A percentile compares a stretch with the other conserved stretches of the same genome.
These are phyloP conservation scores for Podocnemis expansa DNA, from an alignment of 2,113 vertebrate species.

Conservation along the genomic window DNA sequence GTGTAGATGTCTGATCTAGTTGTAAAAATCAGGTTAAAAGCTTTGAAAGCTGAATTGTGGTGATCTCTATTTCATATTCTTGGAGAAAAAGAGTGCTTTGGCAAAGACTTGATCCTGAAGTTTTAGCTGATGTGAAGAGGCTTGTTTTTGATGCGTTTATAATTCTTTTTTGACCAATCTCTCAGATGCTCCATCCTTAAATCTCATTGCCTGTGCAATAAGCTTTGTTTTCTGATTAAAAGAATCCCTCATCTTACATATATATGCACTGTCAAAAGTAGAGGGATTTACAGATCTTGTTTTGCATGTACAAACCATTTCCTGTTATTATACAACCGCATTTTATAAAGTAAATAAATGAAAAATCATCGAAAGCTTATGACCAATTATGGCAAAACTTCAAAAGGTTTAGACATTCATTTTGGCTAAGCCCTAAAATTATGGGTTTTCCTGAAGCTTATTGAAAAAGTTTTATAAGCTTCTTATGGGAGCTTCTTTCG, in stretches of 20 bases:
- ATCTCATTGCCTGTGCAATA: not conserved
- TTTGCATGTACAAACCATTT: not conserved
- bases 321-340: not conserved
- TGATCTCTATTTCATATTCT: constrained; percentile 30
- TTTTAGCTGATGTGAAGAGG: constrained; percentile 34
- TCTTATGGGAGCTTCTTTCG: not conserved
- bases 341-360: not conserved
- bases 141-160: constrained; percentile 34
- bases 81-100: constrained; percentile 48
- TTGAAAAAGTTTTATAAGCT: not conserved
- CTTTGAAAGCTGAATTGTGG: constrained; percentile 44
- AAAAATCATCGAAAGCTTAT: not conserved
- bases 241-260: not conserved
- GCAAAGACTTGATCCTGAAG: constrained; percentile 38
- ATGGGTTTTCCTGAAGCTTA: not conserved
- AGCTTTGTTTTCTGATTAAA: not conserved
- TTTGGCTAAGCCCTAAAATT: not conserved
- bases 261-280: not conserved
- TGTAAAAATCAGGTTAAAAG: constrained; percentile 61
- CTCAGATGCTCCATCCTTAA: not conserved
- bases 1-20: constrained; percentile 45
- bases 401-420: not conserved
- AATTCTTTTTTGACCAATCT: constrained; percentile 13
- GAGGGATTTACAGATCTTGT: not conserved
- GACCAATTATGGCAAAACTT: not conserved